phyloP scores from a whole-genome alignment of 2,797 vertebrate genomes.

The Tenualosa thibaudeaui region DNA sequence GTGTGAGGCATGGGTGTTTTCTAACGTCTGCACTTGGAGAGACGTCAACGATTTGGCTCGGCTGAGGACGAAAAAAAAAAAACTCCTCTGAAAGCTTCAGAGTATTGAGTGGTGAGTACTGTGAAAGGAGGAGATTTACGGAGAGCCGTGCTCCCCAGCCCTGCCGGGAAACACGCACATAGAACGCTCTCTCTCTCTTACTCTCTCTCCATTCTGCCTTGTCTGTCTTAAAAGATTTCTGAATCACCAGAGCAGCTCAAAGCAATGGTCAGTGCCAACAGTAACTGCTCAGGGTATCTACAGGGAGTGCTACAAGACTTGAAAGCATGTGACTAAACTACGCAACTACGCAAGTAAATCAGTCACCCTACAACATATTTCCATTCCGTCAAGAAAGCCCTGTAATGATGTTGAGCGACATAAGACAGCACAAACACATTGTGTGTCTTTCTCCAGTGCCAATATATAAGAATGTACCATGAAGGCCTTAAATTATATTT shows the following conservation, averaged over 20 bases:
- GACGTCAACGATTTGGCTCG: conserved; percentile 26
- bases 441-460: not conserved
- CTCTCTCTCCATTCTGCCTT: not conserved
- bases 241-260: conserved; percentile 34
- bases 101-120: conserved; percentile 30
- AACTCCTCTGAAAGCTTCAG: conserved; percentile 7
- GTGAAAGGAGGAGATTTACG: not conserved
- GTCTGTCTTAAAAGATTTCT: not conserved
- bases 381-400: not conserved
- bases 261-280: conserved; percentile 25
- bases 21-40: conserved; percentile 24
- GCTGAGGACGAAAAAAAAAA: not conserved
- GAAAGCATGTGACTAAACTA: conserved; percentile 21
- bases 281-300: conserved; percentile 9
- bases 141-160: conserved; percentile 14
- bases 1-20: conserved; percentile 9
- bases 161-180: conserved; percentile 36
- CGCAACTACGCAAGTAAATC: conserved; percentile 12
- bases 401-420: not conserved
- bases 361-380: conserved; percentile 17
- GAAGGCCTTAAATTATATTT: conserved; percentile 3
- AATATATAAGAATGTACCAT: not conserved
- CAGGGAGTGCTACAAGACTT: not conserved
- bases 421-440: not conserved
- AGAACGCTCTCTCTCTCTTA: not conserved